Base-by-base conservation (phyloP, 1,140 invertebrate genomes). In the Reticulitermes speratus region DNA sequence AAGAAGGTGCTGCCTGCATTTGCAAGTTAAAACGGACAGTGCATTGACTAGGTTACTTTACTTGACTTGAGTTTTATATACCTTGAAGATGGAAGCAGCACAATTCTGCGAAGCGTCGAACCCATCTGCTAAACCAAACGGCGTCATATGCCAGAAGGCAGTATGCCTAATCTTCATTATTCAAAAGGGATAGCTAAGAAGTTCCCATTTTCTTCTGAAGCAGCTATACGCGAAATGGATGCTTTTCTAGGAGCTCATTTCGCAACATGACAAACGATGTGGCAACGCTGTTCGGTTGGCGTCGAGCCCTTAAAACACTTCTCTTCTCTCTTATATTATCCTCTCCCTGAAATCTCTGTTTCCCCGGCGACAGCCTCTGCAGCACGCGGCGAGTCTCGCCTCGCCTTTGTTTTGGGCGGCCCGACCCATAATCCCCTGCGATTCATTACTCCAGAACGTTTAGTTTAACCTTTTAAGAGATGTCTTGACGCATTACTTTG, bases 241-340 rank as follows among this genome's bases (percentile, higher is more conserved):
- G 65, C n/a, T 75, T 75, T 75, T 30, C 25, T 75, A 75, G 25
- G 65, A 30, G 65, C 65, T 75, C 65, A 75, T 75, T 75, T 75
- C 65, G 65, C 65, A 75, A 75, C 65, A 75, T 75, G 65, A 75
- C 65, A 75, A 75, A 75, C 65, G 65, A 75, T 75, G 65, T 75
- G 65, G 65, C 65, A 75, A 75, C 65, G 65, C 65, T 75, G 65
- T 75, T 75, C 65, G 65, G 65, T 75, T 75, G 65, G 65, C 65
- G 65, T 75, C 65, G 65, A 75, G 65, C 65, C 65, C 65, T 30
- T 65, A 65, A 65, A 65, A 65, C 59, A 65, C 65, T 30, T 30
- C 65, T 30, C 65, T 30, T 30, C 65, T 30, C 65, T 30, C 65
- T 30, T 30, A n/a, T 30, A 30, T 75, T 75, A n/a, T 30, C n/a